Evolutionary conservation across 2,888 invertebrate species (phyloP), one percentile per base, ranked within the genome.

Genomic region (Drosophila tanythrix): DNA sequence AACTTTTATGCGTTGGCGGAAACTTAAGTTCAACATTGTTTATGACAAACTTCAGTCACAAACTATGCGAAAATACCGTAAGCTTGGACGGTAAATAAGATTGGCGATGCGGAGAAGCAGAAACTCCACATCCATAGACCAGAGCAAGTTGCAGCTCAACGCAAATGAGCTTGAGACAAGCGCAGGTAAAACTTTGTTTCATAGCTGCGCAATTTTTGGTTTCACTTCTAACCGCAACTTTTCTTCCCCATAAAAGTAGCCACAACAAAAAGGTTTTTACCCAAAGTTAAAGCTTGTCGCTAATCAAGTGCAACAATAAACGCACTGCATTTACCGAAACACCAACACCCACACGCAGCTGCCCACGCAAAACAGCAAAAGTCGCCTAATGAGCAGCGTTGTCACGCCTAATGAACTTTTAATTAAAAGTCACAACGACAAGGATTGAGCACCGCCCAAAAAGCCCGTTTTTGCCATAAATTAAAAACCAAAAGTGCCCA

Each of bases 361-460:
- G 31, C 27, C 36, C 31, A 2, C 31, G 33, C 25, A 7, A 5
- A 63, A 33, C 52, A 70, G 63, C 70, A 71, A 79, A 87, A 73
- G 68, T 59, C 60, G 59, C 61, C 79, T 85, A 87, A 87, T 85
- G 87, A 88, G 76, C 82, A 70, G 68, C 70, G 76, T 75, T 83
- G 81, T 83, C 81, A 82, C 74, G 89, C 82, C 80, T 88, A 88
- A 87, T 87, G 88, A 89, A 89, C 88, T 85, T 89, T 89, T 87
- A 89, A 85, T 89, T 87, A 88, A 82, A 83, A 80, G 88, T 70
- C 69, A 76, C 56, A 76, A 68, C 73, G 81, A 82, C 63, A 71
- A 36, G 51, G 70, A 59, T 70, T 60, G 35, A 36, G 29, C 10
- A 51, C 56, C 70, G 62, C 62, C 68, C 64, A 70, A 82, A 87